phyloP scores from a whole-genome alignment of 2,113 vertebrate species.

The Sterrhoptilus dennistouni region DNA sequence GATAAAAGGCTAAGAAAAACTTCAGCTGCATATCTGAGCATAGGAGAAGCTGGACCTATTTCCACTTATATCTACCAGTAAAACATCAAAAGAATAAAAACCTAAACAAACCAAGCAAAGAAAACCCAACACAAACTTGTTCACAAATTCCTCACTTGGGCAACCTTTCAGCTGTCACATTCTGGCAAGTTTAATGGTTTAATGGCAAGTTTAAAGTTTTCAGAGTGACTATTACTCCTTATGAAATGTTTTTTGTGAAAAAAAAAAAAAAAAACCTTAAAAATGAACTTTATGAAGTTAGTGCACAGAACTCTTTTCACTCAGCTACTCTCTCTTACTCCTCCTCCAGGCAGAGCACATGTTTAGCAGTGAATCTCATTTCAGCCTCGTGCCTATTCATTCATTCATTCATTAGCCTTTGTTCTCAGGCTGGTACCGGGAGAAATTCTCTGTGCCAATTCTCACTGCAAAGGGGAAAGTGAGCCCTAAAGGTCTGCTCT shows the following conservation, averaged over 20 bases:
- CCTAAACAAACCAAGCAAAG: background rate
- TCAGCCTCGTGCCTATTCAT: background rate
- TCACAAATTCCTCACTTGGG: background rate
- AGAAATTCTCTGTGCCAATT: background rate
- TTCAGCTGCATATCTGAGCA: background rate
- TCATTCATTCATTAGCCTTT: conserved; percentile 26
- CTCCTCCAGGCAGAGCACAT: background rate
- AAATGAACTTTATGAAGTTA: background rate
- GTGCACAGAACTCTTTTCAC: background rate
- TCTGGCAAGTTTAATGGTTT: background rate
- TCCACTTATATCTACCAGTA: background rate
- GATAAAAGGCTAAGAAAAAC: background rate
- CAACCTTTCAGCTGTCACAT: background rate
- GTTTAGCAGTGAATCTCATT: background rate
- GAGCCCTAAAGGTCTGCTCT: background rate
- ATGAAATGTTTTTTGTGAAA: background rate
- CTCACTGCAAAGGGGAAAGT: background rate
- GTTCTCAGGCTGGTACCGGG: background rate
- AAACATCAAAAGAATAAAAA: background rate
- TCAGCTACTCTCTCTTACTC: background rate
- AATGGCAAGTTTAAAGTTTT: background rate
- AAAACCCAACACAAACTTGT: background rate
- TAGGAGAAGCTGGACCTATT: background rate
- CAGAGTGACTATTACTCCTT: background rate
- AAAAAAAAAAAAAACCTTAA: background rate